Evolutionary conservation across 2,113 vertebrate species (phyloP).

Genomic region (Lepus americanus): DNA sequence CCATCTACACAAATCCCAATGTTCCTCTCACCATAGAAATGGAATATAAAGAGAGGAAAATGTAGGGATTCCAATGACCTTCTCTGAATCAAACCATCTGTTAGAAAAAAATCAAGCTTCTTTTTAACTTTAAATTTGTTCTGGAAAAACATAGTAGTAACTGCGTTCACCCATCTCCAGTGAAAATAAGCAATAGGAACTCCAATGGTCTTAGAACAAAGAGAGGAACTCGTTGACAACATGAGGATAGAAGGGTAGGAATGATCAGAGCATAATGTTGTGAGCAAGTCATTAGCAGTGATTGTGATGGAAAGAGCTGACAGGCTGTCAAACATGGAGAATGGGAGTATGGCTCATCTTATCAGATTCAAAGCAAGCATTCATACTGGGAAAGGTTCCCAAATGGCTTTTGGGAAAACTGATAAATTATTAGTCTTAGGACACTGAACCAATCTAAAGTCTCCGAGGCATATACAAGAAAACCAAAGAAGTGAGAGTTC

Average conservation of each 20-base stretch:
- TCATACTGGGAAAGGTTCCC: background rate
- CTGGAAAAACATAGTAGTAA: constrained; percentile 23
- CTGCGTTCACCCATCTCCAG: background rate
- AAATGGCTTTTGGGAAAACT: constrained; percentile 5
- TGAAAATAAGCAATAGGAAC: constrained; percentile 36
- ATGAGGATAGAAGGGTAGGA: background rate
- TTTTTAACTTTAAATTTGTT: background rate
- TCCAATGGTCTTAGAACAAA: background rate
- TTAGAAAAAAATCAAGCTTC: background rate
- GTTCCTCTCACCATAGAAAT: background rate
- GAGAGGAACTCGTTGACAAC: background rate
- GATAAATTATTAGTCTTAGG: background rate
- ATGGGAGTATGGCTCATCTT: background rate
- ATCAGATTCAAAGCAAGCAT: background rate
- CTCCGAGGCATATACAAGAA: background rate
- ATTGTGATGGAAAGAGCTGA: background rate
- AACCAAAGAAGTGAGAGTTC: background rate
- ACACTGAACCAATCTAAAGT: background rate
- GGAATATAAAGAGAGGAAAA: background rate
- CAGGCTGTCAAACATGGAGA: background rate
- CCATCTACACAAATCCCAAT: background rate
- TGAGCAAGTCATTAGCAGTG: background rate
- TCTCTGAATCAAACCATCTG: background rate
- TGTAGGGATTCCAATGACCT: background rate
- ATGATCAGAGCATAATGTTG: background rate